These are phyloP conservation scores for Crotalus horridus DNA, from an alignment of 2,113 vertebrate genomes.

Conservation along the genomic window DNA sequence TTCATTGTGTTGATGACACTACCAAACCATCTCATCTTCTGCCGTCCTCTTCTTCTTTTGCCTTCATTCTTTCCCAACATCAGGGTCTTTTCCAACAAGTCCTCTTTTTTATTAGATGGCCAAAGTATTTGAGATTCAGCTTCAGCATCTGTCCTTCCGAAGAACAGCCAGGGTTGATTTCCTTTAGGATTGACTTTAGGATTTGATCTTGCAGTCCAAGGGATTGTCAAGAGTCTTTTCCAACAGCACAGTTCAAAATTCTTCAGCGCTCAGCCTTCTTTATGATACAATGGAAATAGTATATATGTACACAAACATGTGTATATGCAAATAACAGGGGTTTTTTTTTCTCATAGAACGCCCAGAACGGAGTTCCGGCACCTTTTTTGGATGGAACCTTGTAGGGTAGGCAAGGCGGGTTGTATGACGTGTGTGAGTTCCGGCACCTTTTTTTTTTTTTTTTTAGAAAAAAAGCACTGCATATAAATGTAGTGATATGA, in stretches of 20 bases:
- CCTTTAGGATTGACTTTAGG: neutral
- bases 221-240: too few species aligned
- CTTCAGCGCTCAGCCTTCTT: too few species aligned
- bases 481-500: neutral
- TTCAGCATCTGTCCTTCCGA: neutral
- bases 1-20: neutral
- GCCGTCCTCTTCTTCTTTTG: neutral
- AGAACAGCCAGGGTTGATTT: neutral
- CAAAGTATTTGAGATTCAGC: neutral
- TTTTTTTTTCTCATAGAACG: too few species aligned
- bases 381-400: too few species aligned
- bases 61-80: neutral
- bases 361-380: too few species aligned
- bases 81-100: neutral
- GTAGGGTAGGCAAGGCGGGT: too few species aligned
- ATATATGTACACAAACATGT: neutral
- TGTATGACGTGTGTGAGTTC: too few species aligned
- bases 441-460: too few species aligned
- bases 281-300: too few species aligned
- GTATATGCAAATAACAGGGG: too few species aligned
- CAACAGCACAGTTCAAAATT: too few species aligned
- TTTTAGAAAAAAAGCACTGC: too few species aligned
- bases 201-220: neutral
- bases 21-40: neutral
- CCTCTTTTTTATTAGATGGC: neutral